A percentile compares a stretch with the other conserved stretches of the same genome.
Conservation (phyloP, 2,797 vertebrate species). For the Momotus momota region DNA sequence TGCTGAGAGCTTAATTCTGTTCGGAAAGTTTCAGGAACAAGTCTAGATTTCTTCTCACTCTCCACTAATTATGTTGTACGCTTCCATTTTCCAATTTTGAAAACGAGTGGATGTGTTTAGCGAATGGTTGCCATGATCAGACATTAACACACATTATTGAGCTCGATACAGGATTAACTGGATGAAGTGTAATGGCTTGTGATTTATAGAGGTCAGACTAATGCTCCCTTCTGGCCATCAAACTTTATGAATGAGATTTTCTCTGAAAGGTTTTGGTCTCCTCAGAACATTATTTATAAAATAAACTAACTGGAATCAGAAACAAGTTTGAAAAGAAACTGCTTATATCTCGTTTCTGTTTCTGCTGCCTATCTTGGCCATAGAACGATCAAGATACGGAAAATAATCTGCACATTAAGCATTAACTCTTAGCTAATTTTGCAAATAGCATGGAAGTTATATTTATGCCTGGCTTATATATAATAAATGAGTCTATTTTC, state of each 20-base stretch:
- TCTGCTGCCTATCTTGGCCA: neutral
- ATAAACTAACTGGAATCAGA: conserved; percentile 5
- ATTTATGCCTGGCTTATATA: conserved; percentile 53
- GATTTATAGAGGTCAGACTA: neutral
- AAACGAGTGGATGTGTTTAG: neutral
- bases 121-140: neutral
- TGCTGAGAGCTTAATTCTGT: neutral
- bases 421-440: conserved; percentile 25
- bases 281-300: neutral
- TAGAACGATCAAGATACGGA: neutral
- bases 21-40: neutral
- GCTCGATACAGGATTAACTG: neutral
- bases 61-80: neutral
- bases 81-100: neutral
- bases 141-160: neutral
- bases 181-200: neutral
- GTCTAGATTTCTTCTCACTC: neutral
- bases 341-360: conserved; percentile 8
- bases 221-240: neutral
- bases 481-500: conserved; percentile 35
- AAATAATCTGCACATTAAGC: conserved; percentile 31
- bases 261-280: conserved; percentile 1
- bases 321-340: conserved; percentile 13
- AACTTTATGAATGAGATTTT: neutral
- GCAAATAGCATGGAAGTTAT: conserved; percentile 48